These are phyloP conservation scores for Rattus rattus DNA, from an alignment of 2,113 vertebrate species.

Conservation along the genomic window DNA sequence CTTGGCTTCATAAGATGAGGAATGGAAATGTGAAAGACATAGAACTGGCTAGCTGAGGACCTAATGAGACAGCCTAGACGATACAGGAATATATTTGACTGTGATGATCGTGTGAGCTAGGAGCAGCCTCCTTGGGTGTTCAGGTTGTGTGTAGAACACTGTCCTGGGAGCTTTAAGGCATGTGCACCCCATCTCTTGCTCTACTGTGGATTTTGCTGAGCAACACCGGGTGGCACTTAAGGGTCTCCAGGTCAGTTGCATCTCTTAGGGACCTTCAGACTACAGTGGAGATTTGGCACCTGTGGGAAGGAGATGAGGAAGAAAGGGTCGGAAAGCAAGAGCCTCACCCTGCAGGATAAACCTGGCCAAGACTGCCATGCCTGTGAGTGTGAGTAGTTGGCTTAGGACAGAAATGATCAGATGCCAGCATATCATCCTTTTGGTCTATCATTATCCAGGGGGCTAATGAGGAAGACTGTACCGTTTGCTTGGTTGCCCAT, in stretches of 20 bases:
- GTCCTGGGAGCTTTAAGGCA: background rate
- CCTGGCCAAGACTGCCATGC: background rate
- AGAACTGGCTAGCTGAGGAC: background rate
- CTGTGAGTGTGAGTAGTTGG: background rate
- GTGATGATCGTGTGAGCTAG: background rate
- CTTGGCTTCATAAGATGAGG: background rate
- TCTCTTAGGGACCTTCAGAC: background rate
- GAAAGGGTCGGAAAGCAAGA: background rate
- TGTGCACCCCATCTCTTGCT: background rate
- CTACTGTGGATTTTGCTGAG: background rate
- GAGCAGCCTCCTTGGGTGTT: background rate
- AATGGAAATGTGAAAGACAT: background rate
- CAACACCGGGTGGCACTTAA: background rate
- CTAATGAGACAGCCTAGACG: background rate
- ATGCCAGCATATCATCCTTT: fast-evolving
- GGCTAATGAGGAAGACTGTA: background rate
- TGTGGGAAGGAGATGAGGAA: background rate
- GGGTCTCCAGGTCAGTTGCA: background rate
- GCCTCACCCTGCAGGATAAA: background rate
- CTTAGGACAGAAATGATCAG: background rate
- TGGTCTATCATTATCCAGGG: background rate
- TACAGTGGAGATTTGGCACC: background rate
- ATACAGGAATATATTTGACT: background rate
- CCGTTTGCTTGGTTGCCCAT: background rate
- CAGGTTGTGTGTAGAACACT: background rate